Conservation (phyloP, 2,113 vertebrate species). For the Trogon surrucura region DNA sequence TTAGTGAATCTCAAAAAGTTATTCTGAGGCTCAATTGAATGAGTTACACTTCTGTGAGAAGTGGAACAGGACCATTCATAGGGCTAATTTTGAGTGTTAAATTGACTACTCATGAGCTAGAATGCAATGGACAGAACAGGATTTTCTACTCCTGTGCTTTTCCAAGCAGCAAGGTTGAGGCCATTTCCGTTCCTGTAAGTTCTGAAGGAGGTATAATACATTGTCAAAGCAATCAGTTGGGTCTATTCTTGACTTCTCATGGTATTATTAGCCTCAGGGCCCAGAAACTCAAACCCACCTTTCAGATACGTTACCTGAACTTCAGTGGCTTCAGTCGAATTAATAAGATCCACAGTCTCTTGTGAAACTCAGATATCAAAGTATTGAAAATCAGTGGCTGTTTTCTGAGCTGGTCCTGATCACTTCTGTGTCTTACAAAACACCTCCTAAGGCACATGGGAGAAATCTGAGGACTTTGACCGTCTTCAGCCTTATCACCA, state of each 20-base stretch:
- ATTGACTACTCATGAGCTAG: neutral
- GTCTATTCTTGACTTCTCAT: neutral
- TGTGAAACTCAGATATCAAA: neutral
- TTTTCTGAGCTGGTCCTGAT: neutral
- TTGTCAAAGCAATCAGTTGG: neutral
- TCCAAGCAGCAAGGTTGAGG: neutral
- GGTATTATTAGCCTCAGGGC: neutral
- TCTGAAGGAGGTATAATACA: neutral
- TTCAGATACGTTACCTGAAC: neutral
- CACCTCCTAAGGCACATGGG: neutral
- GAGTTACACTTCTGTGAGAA: neutral
- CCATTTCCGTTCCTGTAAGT: neutral
- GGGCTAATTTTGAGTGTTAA: neutral
- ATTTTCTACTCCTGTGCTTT: neutral
- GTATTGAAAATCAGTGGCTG: fast-evolving
- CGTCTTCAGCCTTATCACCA: neutral
- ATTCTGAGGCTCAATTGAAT: neutral
- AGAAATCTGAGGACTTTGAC: neutral
- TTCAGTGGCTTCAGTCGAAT: neutral
- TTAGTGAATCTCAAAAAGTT: neutral
- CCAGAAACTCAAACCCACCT: neutral
- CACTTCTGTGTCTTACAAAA: neutral
- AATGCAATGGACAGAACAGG: neutral
- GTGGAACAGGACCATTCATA: neutral
- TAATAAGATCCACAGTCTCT: neutral